These are phyloP conservation scores for Dendrolimus punctatus DNA, from an alignment of 1,140 invertebrate genomes.

Conservation along the genomic window DNA sequence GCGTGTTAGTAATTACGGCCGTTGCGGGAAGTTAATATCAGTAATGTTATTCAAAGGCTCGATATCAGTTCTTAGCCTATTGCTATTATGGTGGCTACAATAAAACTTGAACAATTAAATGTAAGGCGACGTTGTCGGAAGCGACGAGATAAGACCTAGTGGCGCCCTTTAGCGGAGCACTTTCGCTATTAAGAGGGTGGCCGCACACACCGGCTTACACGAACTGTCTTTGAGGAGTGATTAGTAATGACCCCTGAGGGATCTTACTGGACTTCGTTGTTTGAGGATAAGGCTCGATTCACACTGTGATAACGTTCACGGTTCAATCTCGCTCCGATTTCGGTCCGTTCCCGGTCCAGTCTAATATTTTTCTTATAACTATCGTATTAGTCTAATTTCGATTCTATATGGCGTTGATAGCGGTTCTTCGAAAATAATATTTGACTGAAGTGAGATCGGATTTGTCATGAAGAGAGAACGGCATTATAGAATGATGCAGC, in stretches of 20 bases:
- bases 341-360: no score
- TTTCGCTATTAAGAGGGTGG: constrained; percentile 55
- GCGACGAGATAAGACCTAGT: constrained; percentile 54
- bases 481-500: no score
- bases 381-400: no score
- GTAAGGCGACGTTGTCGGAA: constrained; percentile 49
- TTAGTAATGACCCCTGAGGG: constrained; percentile 29
- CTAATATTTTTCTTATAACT: no score
- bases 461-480: no score
- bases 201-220: constrained; percentile 21
- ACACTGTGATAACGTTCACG: no score
- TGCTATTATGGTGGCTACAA: constrained; percentile 46
- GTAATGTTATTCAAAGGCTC: constrained; percentile 20
- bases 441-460: no score
- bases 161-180: constrained; percentile 42
- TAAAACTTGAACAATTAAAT: constrained; percentile 67
- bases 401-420: no score
- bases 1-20: constrained; percentile 5
- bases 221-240: constrained; percentile 29
- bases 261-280: constrained; percentile 1
- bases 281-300: not conserved
- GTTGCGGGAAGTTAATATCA: constrained; percentile 11
- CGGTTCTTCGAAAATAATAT: no score
- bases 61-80: constrained; percentile 26
- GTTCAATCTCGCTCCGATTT: no score